Conservation (phyloP, 1,140 invertebrate genomes). For the Nasonia giraulti region DNA sequence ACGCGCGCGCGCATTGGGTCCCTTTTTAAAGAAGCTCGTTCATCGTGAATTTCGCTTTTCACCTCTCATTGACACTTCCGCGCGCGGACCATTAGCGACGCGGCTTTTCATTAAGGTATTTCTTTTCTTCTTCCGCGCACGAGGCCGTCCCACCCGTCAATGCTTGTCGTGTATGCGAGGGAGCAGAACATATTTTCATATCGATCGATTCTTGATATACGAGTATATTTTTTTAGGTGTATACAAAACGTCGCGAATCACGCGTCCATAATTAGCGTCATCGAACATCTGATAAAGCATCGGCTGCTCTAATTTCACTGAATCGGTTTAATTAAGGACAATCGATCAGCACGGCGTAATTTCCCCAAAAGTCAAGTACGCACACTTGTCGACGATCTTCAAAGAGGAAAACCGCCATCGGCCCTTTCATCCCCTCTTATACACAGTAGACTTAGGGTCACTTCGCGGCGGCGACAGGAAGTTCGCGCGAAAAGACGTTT, state of each 20-base stretch:
- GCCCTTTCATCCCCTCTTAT: not conserved
- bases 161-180: slow-evolving; percentile 32
- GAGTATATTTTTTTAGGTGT: too few species aligned
- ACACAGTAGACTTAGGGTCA: not conserved
- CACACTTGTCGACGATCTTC: too few species aligned
- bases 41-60: slow-evolving; percentile 57
- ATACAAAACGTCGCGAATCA: not conserved
- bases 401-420: not conserved
- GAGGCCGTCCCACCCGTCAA: slow-evolving; percentile 39
- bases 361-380: not conserved
- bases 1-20: not conserved
- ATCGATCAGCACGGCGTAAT: not conserved
- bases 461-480: slow-evolving; percentile 29
- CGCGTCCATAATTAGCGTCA: not conserved
- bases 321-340: not conserved
- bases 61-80: slow-evolving; percentile 58
- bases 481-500: slow-evolving; percentile 16
- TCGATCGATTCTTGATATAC: slow-evolving; percentile 5
- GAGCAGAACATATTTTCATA: slow-evolving; percentile 6
- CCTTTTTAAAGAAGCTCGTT: slow-evolving; percentile 59
- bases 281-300: not conserved
- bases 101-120: slow-evolving; percentile 53
- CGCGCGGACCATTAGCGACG: slow-evolving; percentile 55
- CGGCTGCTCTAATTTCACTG: not conserved
- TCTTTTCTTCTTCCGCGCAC: slow-evolving; percentile 51